A percentile compares a stretch with the other conserved stretches of the same genome.
These are phyloP conservation scores for Drosophila pseudotalamancana DNA, from an alignment of 2,888 invertebrate species.

Conservation along the genomic window DNA sequence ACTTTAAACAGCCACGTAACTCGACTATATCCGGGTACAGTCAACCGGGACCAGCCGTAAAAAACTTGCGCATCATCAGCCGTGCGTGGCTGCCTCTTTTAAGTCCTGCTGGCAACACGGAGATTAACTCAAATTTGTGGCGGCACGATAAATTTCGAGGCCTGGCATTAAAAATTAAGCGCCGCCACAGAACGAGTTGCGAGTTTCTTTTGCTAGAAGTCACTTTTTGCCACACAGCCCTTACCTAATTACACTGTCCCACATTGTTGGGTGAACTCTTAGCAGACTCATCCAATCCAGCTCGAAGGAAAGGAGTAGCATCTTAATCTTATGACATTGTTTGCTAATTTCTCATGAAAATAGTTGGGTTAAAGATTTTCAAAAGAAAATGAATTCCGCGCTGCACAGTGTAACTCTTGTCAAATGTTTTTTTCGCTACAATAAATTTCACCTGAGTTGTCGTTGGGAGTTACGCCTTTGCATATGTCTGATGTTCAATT, in stretches of 20 bases:
- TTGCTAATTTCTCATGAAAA: not conserved
- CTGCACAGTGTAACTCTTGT: conserved; percentile 42
- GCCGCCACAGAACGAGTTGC: conserved; percentile 56
- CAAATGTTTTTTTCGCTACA: conserved; percentile 41
- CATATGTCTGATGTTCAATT: conserved; percentile 78
- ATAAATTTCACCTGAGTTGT: conserved; percentile 80
- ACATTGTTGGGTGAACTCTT: not conserved
- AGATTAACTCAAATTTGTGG: conserved; percentile 79
- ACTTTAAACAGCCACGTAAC: conserved; percentile 45
- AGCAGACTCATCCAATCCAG: too few relatives aligned
- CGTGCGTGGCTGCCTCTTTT: conserved; percentile 41
- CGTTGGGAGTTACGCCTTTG: conserved; percentile 74
- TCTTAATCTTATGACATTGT: too few relatives aligned
- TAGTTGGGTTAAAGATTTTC: too few relatives aligned
- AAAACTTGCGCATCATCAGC: conserved; percentile 42
- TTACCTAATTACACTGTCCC: conserved; percentile 55
- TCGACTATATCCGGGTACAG: conserved; percentile 35
- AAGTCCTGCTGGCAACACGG: conserved; percentile 58
- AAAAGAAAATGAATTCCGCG: not conserved
- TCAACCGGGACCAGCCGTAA: conserved; percentile 16
- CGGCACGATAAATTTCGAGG: conserved; percentile 78
- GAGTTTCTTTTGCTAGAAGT: conserved; percentile 43
- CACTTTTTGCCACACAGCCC: conserved; percentile 21
- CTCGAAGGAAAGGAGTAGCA: too few relatives aligned
- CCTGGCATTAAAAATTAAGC: conserved; percentile 81